A percentile compares a stretch with the other conserved stretches of the same genome.
Evolutionary conservation across 2,113 vertebrate genomes (phyloP).

Genomic region (Ctenomys sociabilis): DNA sequence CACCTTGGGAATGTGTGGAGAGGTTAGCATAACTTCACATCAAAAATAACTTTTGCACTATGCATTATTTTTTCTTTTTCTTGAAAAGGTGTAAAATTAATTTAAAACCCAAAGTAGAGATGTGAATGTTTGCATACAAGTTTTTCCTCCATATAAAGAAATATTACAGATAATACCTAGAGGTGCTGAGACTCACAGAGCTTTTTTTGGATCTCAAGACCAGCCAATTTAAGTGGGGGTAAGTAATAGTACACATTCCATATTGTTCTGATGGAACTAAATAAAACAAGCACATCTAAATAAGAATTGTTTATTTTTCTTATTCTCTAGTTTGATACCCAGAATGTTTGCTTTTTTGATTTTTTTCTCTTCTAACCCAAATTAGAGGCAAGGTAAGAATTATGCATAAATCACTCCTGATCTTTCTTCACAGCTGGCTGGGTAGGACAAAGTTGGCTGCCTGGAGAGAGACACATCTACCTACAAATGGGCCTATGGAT

Average conservation of each 20-base stretch:
- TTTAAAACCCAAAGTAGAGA: conserved; percentile 64
- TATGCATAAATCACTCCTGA: conserved; percentile 27
- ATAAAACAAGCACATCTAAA: conserved; percentile 18
- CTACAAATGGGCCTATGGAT: conserved; percentile 28
- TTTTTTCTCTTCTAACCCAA: conserved; percentile 31
- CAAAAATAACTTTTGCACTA: conserved; percentile 72
- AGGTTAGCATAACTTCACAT: conserved; percentile 68
- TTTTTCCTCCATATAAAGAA: conserved; percentile 27
- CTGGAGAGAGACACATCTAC: conserved; percentile 43
- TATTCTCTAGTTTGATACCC: neutral
- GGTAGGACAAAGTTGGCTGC: conserved; percentile 35
- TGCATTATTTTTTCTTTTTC: neutral
- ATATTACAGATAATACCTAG: neutral
- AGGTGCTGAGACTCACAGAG: conserved; percentile 54
- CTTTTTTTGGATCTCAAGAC: neutral
- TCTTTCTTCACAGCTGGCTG: conserved; percentile 44
- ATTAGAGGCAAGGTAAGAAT: conserved; percentile 58
- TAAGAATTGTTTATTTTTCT: conserved; percentile 9
- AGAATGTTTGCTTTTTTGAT: conserved; percentile 10
- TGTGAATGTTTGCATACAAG: conserved; percentile 54
- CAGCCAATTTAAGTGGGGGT: neutral
- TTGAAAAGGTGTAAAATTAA: conserved; percentile 47
- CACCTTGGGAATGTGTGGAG: conserved; percentile 50
- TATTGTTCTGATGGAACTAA: neutral
- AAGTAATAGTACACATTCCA: neutral